These are phyloP conservation scores for Carduelis carduelis DNA, from an alignment of 2,797 vertebrate species.

Conservation along the genomic window DNA sequence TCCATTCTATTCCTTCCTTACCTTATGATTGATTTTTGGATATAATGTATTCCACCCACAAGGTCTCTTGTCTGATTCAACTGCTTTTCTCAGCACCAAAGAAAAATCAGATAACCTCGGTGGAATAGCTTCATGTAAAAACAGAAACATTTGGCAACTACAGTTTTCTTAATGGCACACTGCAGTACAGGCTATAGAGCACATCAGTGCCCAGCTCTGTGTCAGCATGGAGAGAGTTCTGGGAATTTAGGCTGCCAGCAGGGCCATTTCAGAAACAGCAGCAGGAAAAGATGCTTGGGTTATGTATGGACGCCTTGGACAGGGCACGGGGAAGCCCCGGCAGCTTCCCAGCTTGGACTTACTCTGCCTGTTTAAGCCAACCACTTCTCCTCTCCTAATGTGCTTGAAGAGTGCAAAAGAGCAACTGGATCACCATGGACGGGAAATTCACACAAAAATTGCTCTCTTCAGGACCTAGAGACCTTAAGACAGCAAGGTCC, in stretches of 20 bases:
- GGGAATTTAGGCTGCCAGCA: background rate
- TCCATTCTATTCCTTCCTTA: slow-evolving; percentile 40
- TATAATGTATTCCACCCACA: slow-evolving; percentile 55
- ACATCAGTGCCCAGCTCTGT: background rate
- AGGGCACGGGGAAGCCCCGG: background rate
- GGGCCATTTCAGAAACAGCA: background rate
- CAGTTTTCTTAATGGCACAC: background rate
- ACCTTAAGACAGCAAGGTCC: background rate
- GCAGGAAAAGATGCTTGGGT: background rate
- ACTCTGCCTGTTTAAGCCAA: background rate
- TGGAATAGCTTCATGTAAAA: slow-evolving; percentile 36
- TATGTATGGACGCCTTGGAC: fast-evolving
- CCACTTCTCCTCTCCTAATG: background rate
- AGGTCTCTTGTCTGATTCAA: slow-evolving; percentile 45
- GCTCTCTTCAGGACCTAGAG: background rate
- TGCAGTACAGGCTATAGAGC: background rate
- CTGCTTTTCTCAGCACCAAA: background rate
- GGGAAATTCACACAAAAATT: background rate
- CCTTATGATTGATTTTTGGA: slow-evolving; percentile 57
- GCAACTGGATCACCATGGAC: background rate
- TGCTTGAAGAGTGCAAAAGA: background rate
- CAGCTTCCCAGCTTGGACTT: background rate
- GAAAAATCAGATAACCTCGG: slow-evolving; percentile 34
- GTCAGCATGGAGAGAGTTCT: fast-evolving
- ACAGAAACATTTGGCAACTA: slow-evolving; percentile 18